Evolutionary conservation across 2,888 invertebrate genomes (phyloP), one percentile per base, ranked within the genome.

Genomic region (Athetis lepigone): DNA sequence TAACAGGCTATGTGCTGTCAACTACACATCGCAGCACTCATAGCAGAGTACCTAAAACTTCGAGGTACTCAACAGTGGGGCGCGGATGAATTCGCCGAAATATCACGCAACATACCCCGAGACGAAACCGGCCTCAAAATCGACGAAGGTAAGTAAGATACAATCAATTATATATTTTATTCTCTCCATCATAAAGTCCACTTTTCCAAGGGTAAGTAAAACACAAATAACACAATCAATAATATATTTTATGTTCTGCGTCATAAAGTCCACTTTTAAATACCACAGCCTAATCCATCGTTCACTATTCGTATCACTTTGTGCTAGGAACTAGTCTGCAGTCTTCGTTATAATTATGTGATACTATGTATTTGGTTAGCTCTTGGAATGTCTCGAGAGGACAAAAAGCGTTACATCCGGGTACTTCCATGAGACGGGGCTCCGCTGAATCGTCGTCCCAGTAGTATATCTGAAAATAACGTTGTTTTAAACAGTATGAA

Each of bases 21-120:
- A 88, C 95, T 99, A 0, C 99, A 99, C 88, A 98, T 99, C 77
- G 98, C 99, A 4, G 99, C 99, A 0, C 95, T 99, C 27, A 98
- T 99, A 95, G 98, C 99, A 0, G 99, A 99, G 88, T 99, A 99
- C 91, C 93, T 99, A 52, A 97, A 98, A 82, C 92, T 97, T 55
- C 96, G 97, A 84, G 95, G 95, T 2, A 95, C 96, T 19, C 97
- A 97, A 80, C 89, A 95, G 0, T 98, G 98, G 97, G 98, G 99
- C n/a, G 98, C 98, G 2, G 97, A 97, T 77, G 97, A 96, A 1
- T 99, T 99, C 88, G 95, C 95, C 5, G 96, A 96, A 66, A 97
- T 99, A 73, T 98, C 98, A 2, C 96, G 96, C 50, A 99, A 99
- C 90, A 98, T 99, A 78, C 97, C 98, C 1, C 95, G 96, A 57